These are phyloP conservation scores for Arizona elegans DNA, from an alignment of 2,113 vertebrate genomes.

Conservation along the genomic window DNA sequence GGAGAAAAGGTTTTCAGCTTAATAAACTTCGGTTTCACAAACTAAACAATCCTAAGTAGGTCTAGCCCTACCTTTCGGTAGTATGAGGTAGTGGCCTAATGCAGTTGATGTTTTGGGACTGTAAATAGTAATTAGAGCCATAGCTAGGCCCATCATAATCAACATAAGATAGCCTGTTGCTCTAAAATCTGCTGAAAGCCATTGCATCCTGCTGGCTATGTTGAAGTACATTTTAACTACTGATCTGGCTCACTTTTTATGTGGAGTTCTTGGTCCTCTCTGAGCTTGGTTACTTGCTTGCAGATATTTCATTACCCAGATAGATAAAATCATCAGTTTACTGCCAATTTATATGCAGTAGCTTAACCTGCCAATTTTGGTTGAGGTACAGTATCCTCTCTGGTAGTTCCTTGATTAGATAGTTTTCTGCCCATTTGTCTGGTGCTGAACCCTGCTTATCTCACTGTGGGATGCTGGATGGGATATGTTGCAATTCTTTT, in stretches of 20 bases:
- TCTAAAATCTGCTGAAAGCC: neutral
- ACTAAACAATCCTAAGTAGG: neutral
- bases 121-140: neutral
- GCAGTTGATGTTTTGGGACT: too few relatives aligned
- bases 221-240: neutral
- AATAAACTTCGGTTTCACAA: neutral
- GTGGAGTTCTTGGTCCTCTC: neutral
- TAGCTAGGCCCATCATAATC: too few relatives aligned
- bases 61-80: neutral
- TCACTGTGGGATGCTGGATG: neutral
- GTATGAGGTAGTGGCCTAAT: too few relatives aligned
- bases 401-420: neutral
- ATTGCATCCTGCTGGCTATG: neutral
- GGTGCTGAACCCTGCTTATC: neutral
- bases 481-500: neutral
- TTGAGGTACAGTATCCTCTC: neutral
- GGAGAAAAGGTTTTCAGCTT: neutral
- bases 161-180: neutral
- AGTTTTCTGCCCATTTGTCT: neutral
- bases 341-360: neutral
- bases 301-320: neutral
- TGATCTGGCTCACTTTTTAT: neutral
- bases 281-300: neutral
- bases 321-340: neutral
- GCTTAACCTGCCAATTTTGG: neutral